phyloP scores from a whole-genome alignment of 2,113 vertebrate species.

The Oxygymnocypris stewartii region DNA sequence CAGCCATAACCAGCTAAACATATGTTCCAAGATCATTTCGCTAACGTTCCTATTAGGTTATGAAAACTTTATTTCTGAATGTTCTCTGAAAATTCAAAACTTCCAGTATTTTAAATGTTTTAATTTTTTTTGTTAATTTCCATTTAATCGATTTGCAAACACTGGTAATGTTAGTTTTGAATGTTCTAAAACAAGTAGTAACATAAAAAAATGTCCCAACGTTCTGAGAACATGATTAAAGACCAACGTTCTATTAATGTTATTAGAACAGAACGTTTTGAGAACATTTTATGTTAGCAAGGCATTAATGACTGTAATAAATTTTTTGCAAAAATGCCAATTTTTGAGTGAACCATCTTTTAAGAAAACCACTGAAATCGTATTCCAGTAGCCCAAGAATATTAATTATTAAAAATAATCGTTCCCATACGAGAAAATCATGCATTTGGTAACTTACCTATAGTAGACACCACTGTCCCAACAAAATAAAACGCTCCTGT shows the following conservation, averaged over 20 bases:
- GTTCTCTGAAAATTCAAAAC: too few species aligned
- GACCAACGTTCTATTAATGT: not conserved
- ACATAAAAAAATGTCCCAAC: not conserved
- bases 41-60: not conserved
- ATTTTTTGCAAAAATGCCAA: not conserved
- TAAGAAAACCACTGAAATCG: not conserved
- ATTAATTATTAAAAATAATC: not conserved
- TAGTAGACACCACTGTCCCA: slow-evolving; percentile 95
- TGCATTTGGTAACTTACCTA: slow-evolving; percentile 78
- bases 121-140: too few species aligned
- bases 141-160: not conserved
- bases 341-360: not conserved
- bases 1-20: not conserved
- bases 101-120: too few species aligned
- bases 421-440: not conserved
- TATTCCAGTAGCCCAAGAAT: not conserved
- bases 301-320: not conserved
- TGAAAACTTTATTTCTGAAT: not conserved
- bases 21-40: too few species aligned
- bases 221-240: not conserved
- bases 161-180: not conserved
- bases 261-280: not conserved
- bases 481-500: slow-evolving; percentile 98
- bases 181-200: not conserved
- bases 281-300: not conserved